phyloP scores from a whole-genome alignment of 2,113 vertebrate species.

The Nothocercus nigrocapillus region DNA sequence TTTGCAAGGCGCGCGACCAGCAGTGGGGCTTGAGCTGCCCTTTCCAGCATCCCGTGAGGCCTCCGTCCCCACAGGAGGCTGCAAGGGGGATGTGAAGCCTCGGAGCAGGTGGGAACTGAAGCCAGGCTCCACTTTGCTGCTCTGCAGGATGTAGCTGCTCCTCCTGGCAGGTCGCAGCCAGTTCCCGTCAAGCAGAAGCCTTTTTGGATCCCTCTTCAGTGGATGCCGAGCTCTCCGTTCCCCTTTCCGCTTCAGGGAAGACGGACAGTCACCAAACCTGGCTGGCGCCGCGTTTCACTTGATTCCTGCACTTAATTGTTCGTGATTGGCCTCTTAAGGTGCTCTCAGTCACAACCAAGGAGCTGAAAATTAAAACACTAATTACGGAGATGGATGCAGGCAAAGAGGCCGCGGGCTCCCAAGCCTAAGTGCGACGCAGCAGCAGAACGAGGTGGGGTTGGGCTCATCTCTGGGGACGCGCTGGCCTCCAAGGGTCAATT shows the following conservation, averaged over 20 bases:
- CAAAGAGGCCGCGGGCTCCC: neutral
- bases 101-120: neutral
- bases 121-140: neutral
- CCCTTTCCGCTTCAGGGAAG: neutral
- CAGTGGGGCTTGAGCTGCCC: neutral
- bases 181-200: constrained; percentile 22
- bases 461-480: neutral
- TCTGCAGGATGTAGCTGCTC: neutral
- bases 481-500: constrained; percentile 1
- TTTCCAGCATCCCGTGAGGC: too few relatives aligned
- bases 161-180: neutral
- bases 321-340: neutral
- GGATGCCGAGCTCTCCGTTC: neutral
- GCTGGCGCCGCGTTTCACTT: neutral
- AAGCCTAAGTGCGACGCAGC: neutral
- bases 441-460: neutral
- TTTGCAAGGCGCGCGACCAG: neutral
- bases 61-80: neutral
- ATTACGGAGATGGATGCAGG: neutral
- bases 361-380: constrained; percentile 27
- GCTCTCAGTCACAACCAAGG: constrained; percentile 15
- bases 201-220: neutral
- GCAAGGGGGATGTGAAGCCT: neutral
- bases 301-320: neutral
- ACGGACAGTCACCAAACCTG: neutral